phyloP scores from a whole-genome alignment of 2,888 invertebrate genomes.

The Rotaria macrura region DNA sequence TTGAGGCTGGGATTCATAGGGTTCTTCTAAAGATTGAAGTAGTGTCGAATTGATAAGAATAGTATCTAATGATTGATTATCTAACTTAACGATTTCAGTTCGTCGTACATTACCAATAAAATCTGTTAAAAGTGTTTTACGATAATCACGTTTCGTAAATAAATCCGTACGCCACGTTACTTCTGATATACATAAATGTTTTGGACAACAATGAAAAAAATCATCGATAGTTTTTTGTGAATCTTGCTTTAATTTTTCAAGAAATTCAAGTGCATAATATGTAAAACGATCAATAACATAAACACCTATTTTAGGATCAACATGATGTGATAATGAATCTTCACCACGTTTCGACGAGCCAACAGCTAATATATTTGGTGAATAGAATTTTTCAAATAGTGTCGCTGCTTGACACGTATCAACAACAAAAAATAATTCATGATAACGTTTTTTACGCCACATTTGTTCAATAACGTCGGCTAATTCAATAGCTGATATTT shows the following conservation, averaged over 20 bases:
- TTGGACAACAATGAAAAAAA: conserved; percentile 33
- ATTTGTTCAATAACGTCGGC: conserved; percentile 98
- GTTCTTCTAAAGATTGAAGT: neutral
- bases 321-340: conserved; percentile 92
- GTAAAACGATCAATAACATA: conserved; percentile 98
- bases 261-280: conserved; percentile 85
- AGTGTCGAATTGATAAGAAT: neutral
- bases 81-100: neutral
- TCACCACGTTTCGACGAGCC: conserved; percentile 96
- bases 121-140: conserved; percentile 28
- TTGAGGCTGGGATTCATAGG: neutral
- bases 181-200: conserved; percentile 32
- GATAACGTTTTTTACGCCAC: conserved; percentile 95
- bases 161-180: conserved; percentile 30
- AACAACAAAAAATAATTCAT: conserved; percentile 93
- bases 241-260: conserved; percentile 77
- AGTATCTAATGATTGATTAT: neutral
- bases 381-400: conserved; percentile 92
- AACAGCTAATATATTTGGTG: conserved; percentile 90
- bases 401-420: conserved; percentile 98
- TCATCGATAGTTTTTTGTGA: conserved; percentile 66
- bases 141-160: conserved; percentile 13
- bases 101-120: conserved; percentile 33
- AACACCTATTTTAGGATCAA: conserved; percentile 93
- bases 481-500: conserved; percentile 91